These are phyloP conservation scores for Esox lucius DNA, from an alignment of 2,797 vertebrate genomes.

Conservation along the genomic window DNA sequence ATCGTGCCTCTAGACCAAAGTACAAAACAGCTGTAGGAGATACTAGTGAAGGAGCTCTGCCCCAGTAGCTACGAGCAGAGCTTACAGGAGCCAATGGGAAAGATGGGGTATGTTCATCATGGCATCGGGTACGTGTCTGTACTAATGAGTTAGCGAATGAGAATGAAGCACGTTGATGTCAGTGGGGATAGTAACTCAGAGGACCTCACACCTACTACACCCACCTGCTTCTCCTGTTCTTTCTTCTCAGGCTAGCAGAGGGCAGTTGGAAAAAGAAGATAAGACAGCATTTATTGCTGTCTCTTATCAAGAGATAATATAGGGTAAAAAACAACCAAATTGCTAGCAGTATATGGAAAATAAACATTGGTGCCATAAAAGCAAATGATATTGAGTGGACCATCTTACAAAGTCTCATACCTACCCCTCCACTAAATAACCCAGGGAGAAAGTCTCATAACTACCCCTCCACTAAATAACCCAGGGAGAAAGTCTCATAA, in stretches of 20 bases:
- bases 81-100: slow-evolving; percentile 32
- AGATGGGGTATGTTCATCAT: slow-evolving; percentile 14
- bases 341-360: not conserved
- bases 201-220: slow-evolving; percentile 23
- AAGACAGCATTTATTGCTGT: slow-evolving; percentile 18
- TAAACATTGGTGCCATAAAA: not conserved
- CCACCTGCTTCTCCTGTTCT: slow-evolving; percentile 55
- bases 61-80: slow-evolving; percentile 22
- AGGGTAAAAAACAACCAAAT: not conserved
- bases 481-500: too few relatives aligned
- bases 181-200: not conserved
- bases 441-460: too few relatives aligned
- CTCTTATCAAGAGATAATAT: not conserved
- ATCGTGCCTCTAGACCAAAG: not conserved
- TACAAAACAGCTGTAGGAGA: slow-evolving; percentile 16
- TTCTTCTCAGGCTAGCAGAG: slow-evolving; percentile 46
- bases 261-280: slow-evolving; percentile 19
- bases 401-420: too few relatives aligned
- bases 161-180: not conserved
- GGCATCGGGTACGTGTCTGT: not conserved
- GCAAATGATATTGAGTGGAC: not conserved
- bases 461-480: too few relatives aligned
- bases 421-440: too few relatives aligned
- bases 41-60: slow-evolving; percentile 26
- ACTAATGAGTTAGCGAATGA: not conserved